Evolutionary conservation across 2,797 vertebrate genomes (phyloP).

Genomic region (Gila robusta): DNA sequence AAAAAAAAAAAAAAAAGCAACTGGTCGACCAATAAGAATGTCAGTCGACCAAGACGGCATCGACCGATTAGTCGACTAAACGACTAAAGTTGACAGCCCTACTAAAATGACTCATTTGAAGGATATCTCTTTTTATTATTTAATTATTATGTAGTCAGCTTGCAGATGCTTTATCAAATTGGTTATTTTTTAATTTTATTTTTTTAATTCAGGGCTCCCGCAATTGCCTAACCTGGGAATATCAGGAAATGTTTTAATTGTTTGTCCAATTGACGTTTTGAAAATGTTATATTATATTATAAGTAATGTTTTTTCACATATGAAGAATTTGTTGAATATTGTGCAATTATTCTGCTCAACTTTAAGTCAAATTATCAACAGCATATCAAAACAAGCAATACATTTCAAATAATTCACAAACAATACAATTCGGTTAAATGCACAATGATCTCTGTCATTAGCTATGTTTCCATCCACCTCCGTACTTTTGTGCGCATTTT

Average conservation of each 20-base stretch:
- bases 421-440: neutral
- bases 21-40: no score
- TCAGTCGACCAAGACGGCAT: no score
- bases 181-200: neutral
- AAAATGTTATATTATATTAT: no score
- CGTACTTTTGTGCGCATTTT: no score
- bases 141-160: neutral
- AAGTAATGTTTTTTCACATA: neutral
- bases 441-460: neutral
- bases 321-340: neutral
- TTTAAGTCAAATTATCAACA: neutral
- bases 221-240: neutral
- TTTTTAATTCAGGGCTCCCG: neutral
- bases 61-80: no score
- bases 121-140: neutral
- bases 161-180: neutral
- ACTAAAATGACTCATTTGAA: neutral
- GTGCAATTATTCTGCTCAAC: neutral
- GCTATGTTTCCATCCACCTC: neutral
- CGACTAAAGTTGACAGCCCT: no score
- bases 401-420: neutral
- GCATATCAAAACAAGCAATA: neutral
- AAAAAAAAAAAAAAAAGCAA: no score
- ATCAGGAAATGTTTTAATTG: neutral
- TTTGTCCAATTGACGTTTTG: neutral